These are phyloP conservation scores for Fratercula arctica DNA, from an alignment of 2,797 vertebrate genomes.

Conservation along the genomic window DNA sequence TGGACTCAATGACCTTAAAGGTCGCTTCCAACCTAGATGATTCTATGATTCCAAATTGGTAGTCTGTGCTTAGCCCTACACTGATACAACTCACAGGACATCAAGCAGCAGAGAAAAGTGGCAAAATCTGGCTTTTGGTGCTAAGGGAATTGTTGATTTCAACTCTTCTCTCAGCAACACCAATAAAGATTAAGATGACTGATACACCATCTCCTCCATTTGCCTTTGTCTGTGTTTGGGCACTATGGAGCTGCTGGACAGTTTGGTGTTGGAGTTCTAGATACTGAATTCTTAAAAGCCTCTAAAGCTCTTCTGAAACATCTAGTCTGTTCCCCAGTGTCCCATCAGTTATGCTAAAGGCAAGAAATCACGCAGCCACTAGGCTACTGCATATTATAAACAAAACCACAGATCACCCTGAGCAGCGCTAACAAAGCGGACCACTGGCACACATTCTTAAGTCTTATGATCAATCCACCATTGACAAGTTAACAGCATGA, in stretches of 20 bases:
- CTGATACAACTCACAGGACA: neutral
- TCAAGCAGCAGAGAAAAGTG: neutral
- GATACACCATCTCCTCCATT: neutral
- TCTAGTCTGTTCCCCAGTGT: neutral
- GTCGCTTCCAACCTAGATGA: neutral
- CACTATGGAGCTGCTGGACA: neutral
- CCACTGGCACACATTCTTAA: neutral
- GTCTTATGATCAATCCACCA: neutral
- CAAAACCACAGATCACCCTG: neutral
- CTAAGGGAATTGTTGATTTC: neutral
- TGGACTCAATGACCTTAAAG: neutral
- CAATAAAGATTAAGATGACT: neutral
- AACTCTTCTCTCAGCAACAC: neutral
- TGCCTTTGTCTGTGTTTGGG: neutral
- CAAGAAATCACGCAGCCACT: neutral
- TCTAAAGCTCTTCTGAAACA: neutral
- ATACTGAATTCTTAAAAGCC: neutral
- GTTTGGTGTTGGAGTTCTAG: neutral
- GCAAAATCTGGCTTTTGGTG: neutral
- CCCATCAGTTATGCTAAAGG: neutral
- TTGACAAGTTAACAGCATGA: neutral
- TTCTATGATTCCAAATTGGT: neutral
- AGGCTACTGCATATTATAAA: neutral
- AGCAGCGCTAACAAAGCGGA: neutral
- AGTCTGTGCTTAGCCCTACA: neutral